phyloP scores from a whole-genome alignment of 2,888 invertebrate genomes.

The Nemotelus nigrinus region DNA sequence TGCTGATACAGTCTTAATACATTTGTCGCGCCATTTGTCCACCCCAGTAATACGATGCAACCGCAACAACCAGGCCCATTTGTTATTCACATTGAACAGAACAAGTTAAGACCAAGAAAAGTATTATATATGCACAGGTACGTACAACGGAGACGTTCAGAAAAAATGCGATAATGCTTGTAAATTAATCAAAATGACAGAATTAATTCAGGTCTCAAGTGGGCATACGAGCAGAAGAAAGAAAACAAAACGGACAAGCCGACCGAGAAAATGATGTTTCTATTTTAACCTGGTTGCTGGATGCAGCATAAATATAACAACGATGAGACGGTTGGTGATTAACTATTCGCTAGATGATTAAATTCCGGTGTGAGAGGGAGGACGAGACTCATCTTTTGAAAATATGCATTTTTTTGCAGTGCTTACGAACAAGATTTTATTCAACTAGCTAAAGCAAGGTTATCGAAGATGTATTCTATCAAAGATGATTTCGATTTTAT shows the following conservation, averaged over 20 bases:
- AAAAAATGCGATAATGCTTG: conserved; percentile 49
- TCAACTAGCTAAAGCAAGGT: too few relatives aligned
- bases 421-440: too few relatives aligned
- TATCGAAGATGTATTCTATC: too few relatives aligned
- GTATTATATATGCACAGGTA: not conserved
- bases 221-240: not conserved
- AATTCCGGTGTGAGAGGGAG: too few relatives aligned
- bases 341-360: too few relatives aligned
- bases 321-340: too few relatives aligned
- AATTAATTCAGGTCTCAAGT: conserved; percentile 42
- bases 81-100: conserved; percentile 7
- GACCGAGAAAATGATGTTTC: not conserved
- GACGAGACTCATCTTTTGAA: too few relatives aligned
- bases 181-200: conserved; percentile 51
- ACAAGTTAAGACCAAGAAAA: not conserved
- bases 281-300: not conserved
- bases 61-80: conserved; percentile 21
- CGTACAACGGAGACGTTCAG: conserved; percentile 1
- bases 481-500: too few relatives aligned
- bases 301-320: too few relatives aligned
- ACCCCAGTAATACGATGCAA: conserved; percentile 22
- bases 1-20: conserved; percentile 11
- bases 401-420: too few relatives aligned
- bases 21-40: conserved; percentile 40
- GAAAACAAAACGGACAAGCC: not conserved